Evolutionary conservation across 2,888 invertebrate genomes (phyloP), one percentile per base, ranked within the genome.

Genomic region (Neelides folsomi): DNA sequence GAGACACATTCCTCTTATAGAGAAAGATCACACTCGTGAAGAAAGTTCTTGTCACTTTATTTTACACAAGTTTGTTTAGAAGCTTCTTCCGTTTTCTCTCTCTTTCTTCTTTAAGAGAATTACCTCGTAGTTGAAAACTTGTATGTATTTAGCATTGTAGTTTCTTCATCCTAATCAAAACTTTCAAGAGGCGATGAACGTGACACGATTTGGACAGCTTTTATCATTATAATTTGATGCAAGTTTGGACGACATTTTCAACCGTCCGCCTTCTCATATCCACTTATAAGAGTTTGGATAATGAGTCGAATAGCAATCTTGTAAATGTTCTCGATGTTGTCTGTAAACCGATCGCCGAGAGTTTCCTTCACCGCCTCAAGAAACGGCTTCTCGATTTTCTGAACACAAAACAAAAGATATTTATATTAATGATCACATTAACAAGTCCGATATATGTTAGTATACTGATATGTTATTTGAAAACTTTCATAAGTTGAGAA

Each of bases 341-440:
- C 83, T 9, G 89, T 86, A 73, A 86, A 90, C 57, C 89, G 77
- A 63, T 90, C 89, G 3, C 86, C 88, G 36, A 92, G 75, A 0
- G 89, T 89, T 57, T 80, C 79, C 68, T 84, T 80, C 9, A 90
- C 89, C 0, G 92, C 86, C 67, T 82, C 78, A 64, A 92, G 73
- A 72, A 92, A 92, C 1, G 92, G 89, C 64, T 81, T 79, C 70
- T 90, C 88, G 65, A 92, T 84, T 80, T 81, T 85, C 92, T 92
- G 81, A 9, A 53, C 47, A 44, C 49, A 46, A 47, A 46, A 42
- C 10, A 9, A 46, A 43, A 44, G 13, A 42, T 27, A 27, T 27
- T n/a, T 27, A 27, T 27, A 27, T 27, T 27, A 27, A 27, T 27
- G 27, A 27, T 27, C 27, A 27, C 27, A 7, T 7, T 5, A 27